Base-by-base conservation (phyloP, 1,140 invertebrate species). In the Bombus confusus region DNA sequence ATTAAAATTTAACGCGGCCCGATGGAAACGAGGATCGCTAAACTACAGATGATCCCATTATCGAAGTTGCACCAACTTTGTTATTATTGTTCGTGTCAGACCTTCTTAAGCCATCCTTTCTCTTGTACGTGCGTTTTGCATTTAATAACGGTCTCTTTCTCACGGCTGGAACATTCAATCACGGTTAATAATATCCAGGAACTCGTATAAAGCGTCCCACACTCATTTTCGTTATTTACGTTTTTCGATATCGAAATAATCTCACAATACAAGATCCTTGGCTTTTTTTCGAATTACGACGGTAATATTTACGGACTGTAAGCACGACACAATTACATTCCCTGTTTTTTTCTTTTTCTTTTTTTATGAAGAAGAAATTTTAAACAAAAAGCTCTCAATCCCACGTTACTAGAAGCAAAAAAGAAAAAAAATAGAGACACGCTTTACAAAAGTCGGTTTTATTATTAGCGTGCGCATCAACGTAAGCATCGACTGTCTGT, bases 1-100 rank as follows among this genome's bases (percentile, higher is more conserved):
- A 83, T 76, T 83, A 83, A 77, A 83, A 83, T 83, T 83, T 66
- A 76, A 52, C 28, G 73, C 34, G 1, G 41, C 5, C 43, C 73
- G 41, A 52, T 66, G 59, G 71, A n/a, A 75, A 47, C 57, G 1
- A 13, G 80, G 31, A 83, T 77, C 73, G 28, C 41, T 66, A 39
- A 28, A 66, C 43, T 74, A 47, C 41, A 62, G 59, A 83, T 83
- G 62, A 83, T 83, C 62, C 34, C 34, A 66, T 83, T 83, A 83
- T 76, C 41, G 15, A 66, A 64, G 73, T 77, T 77, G 5, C 59
- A 28, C 28, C 43, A 83, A 83, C 62, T 76, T 83, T 47, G 59
- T 83, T 77, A 47, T 77, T 76, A 77, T 83, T 83, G 62, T 31
- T 52, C 62, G 10, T 0, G 59, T 5, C 57, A 37, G 28, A 68